These are phyloP conservation scores for Patella ulyssiponensis DNA, from an alignment of 2,888 invertebrate genomes.

Conservation along the genomic window DNA sequence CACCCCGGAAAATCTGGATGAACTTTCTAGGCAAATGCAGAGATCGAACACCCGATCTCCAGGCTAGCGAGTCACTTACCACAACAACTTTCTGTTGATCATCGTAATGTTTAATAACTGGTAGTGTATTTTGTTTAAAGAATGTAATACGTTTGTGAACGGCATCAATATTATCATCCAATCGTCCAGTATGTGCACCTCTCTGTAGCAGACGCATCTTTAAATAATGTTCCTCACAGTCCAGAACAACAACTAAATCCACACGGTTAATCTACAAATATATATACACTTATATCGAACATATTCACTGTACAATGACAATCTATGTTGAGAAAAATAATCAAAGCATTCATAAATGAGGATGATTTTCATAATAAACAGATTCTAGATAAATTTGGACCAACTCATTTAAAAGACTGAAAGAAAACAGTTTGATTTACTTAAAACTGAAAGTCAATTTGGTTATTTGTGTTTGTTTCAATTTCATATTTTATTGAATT, in stretches of 20 bases:
- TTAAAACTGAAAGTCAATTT: no score
- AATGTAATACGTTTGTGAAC: conserved; percentile 50
- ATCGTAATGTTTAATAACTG: conserved; percentile 64
- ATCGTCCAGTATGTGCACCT: conserved; percentile 42
- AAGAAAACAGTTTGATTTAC: no score
- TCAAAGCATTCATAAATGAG: no score
- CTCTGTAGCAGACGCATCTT: conserved; percentile 52
- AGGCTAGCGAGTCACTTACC: conserved; percentile 44
- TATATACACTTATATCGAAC: neutral
- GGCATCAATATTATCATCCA: conserved; percentile 55
- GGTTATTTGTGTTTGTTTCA: no score
- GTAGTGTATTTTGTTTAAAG: conserved; percentile 66
- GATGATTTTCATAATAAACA: no score
- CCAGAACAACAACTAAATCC: conserved; percentile 61
- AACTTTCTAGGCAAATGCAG: no score
- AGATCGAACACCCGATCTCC: no score
- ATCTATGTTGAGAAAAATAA: neutral
- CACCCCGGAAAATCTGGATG: no score
- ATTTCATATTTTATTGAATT: no score
- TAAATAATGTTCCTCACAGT: conserved; percentile 63
- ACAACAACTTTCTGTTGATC: conserved; percentile 60
- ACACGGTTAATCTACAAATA: conserved; percentile 58
- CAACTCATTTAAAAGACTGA: no score
- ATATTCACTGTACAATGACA: neutral
- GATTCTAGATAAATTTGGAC: no score